Evolutionary conservation across 2,888 invertebrate genomes (phyloP), one percentile per base, ranked within the genome.

Genomic region (Lomographa bimaculata): DNA sequence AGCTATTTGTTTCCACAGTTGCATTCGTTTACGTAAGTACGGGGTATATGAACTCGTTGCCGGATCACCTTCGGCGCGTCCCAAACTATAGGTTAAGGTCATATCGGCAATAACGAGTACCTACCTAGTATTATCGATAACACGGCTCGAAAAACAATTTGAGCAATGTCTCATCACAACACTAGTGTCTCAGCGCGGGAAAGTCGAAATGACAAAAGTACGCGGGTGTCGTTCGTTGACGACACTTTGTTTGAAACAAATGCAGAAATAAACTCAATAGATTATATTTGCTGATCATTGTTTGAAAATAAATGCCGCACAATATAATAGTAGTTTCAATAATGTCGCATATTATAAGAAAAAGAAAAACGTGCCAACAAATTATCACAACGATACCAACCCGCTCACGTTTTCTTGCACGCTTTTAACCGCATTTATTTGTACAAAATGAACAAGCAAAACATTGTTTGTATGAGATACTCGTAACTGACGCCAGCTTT

Each of bases 21-120:
- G 76, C 71, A 74, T 72, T 47, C 68, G 63, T 83, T 85, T 84
- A 83, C 81, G 79, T 79, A 83, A 84, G 79, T 64, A 63, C 54
- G 72, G 64, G 85, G 84, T 83, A 56, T 50, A 74, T 71, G 85
- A 84, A 85, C 85, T 79, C 71, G 34, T 46, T 53, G 52, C 47
- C 56, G 54, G 69, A 75, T 84, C 81, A 84, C 85, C 85, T 84
- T 83, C 80, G 70, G 48, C 49, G 68, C 73, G 84, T 81, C 82
- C 81, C 81, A 80, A 83, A 79, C 80, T 76, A 68, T 75, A 69
- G 75, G 77, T 78, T 79, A 79, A 84, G 85, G 84, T 79, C 85
- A 69, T 63, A 71, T 69, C 71, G 57, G 65, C 72, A 76, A 81
- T 84, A 81, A 83, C 36, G 23, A 36, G 18, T 77, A 79, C 75